These are phyloP conservation scores for Amphipoea oculea DNA, from an alignment of 2,888 invertebrate species.

Conservation along the genomic window DNA sequence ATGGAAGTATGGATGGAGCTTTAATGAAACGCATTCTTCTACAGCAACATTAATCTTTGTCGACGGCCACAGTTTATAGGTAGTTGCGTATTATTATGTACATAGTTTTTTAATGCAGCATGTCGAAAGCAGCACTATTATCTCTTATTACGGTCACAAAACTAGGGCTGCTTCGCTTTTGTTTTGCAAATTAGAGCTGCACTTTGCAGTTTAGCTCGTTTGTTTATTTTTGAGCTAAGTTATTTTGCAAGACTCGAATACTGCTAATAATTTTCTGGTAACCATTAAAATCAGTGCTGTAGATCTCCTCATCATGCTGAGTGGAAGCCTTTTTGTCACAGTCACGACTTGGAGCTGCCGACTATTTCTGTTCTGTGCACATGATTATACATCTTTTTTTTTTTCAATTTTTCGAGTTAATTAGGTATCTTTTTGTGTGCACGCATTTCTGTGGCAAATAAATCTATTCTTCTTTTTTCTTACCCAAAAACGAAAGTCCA, in stretches of 20 bases:
- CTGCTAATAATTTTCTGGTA: background rate
- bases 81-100: constrained; percentile 45
- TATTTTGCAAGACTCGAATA: constrained; percentile 18
- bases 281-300: background rate
- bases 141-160: constrained; percentile 37
- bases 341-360: background rate
- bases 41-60: constrained; percentile 12
- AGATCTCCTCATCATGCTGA: background rate
- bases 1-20: background rate
- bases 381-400: background rate
- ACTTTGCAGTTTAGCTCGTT: background rate
- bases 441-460: background rate
- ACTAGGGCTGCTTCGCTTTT: constrained; percentile 33
- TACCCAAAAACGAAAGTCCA: background rate
- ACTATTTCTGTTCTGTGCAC: background rate
- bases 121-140: constrained; percentile 47
- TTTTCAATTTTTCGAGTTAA: background rate
- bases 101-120: constrained; percentile 37
- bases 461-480: background rate
- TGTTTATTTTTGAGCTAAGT: constrained; percentile 19
- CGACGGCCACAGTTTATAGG: constrained; percentile 19
- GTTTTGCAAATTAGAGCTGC: constrained; percentile 43
- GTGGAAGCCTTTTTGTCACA: background rate
- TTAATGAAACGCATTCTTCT: background rate
- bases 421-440: background rate